Conservation (phyloP, 2,888 invertebrate species). For the Panopea generosa region DNA sequence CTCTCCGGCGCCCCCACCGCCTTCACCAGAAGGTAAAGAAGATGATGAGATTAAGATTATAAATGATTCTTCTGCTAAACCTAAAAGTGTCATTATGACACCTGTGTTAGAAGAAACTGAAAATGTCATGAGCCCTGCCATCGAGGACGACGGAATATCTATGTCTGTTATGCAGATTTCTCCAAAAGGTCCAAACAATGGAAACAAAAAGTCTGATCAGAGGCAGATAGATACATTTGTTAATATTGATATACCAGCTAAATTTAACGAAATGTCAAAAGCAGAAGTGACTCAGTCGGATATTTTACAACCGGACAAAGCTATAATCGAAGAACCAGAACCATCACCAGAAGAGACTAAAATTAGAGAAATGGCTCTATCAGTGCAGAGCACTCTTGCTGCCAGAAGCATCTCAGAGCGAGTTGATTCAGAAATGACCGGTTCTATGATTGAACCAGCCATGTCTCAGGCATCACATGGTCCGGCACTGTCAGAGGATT, state of each 20-base stretch:
- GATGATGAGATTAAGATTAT: slow-evolving; percentile 41
- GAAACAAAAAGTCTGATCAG: slow-evolving; percentile 32
- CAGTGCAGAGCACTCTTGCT: slow-evolving; percentile 65
- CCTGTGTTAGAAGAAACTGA: slow-evolving; percentile 68
- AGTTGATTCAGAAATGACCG: slow-evolving; percentile 44
- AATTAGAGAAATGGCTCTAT: slow-evolving; percentile 52
- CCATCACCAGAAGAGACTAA: slow-evolving; percentile 31
- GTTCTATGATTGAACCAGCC: slow-evolving; percentile 54
- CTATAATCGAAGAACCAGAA: slow-evolving; percentile 59
- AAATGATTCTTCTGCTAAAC: slow-evolving; percentile 26
- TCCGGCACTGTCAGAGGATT: slow-evolving; percentile 55
- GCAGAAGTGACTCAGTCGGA: slow-evolving; percentile 11
- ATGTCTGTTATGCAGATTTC: slow-evolving; percentile 68
- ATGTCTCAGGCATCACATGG: slow-evolving; percentile 57
- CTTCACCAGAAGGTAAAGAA: slow-evolving; percentile 78
- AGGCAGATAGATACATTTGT: slow-evolving; percentile 73
- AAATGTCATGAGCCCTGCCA: slow-evolving; percentile 22
- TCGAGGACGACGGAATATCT: slow-evolving; percentile 48
- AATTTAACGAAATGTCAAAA: slow-evolving; percentile 12
- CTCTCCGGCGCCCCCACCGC: slow-evolving; percentile 81
- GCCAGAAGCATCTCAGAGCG: slow-evolving; percentile 50
- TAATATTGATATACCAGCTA: slow-evolving; percentile 77
- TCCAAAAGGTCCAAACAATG: slow-evolving; percentile 53
- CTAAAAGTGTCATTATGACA: slow-evolving; percentile 60
- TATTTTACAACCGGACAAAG: slow-evolving; percentile 19